These are phyloP conservation scores for Euleptes europaea DNA, from an alignment of 2,113 vertebrate genomes.

Conservation along the genomic window DNA sequence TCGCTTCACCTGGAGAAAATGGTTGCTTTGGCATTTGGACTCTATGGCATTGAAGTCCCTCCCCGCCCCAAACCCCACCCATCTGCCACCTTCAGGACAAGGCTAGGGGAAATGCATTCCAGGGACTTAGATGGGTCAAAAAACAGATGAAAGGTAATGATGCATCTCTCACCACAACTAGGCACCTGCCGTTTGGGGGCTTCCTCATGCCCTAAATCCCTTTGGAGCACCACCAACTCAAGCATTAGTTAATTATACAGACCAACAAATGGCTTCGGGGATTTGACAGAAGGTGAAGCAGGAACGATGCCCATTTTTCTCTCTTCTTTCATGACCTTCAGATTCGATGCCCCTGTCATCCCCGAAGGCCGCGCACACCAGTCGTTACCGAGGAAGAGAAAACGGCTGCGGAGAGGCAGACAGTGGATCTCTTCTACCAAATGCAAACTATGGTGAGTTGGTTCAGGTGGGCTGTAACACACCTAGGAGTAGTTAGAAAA, in stretches of 20 bases:
- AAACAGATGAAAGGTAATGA: neutral
- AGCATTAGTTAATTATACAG: neutral
- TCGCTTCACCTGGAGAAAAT: too few relatives aligned
- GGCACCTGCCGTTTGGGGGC: neutral
- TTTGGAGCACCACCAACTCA: neutral
- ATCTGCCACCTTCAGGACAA: too few relatives aligned
- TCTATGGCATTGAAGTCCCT: too few relatives aligned
- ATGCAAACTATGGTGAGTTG: constrained; percentile 22
- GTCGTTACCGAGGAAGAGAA: constrained; percentile 33
- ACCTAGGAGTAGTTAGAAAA: neutral
- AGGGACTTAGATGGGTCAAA: neutral
- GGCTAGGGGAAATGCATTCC: too few relatives aligned
- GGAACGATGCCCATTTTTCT: neutral
- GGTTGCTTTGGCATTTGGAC: too few relatives aligned
- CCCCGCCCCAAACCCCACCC: too few relatives aligned
- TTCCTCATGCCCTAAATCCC: neutral
- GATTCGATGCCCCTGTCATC: constrained; percentile 7
- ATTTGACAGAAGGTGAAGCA: neutral
- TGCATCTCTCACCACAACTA: neutral
- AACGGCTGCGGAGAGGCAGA: constrained; percentile 21
- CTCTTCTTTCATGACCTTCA: constrained; percentile 26
- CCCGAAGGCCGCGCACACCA: neutral
- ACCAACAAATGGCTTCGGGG: neutral
- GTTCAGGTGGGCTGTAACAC: neutral
- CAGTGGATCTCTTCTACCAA: constrained; percentile 3